Conservation (phyloP, 2,797 vertebrate species). For the Mycteria americana region DNA sequence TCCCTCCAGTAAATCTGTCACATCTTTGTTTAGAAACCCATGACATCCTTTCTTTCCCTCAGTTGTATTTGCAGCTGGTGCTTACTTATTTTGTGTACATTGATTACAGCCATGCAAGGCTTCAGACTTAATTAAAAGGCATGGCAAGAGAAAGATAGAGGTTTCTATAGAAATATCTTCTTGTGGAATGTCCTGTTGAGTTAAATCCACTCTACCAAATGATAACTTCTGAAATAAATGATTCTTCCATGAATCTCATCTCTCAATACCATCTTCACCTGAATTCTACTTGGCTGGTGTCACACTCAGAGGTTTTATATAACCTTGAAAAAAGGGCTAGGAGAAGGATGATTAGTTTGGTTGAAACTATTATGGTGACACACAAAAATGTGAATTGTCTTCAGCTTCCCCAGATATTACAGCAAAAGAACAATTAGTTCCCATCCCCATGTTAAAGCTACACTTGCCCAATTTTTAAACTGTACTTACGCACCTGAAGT, state of each 20-base stretch:
- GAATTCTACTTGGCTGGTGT: background rate
- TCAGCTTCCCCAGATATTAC: background rate
- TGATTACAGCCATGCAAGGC: background rate
- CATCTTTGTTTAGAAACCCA: conserved; percentile 26
- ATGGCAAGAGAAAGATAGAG: background rate
- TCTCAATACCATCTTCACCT: background rate
- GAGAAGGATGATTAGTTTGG: background rate
- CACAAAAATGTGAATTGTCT: background rate
- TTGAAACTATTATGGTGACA: background rate
- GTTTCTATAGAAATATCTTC: background rate
- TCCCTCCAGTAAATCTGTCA: background rate
- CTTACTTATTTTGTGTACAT: background rate
- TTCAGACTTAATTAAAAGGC: conserved; percentile 21
- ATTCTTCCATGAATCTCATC: background rate
- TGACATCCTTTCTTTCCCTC: background rate
- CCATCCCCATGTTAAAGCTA: background rate
- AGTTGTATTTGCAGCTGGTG: background rate
- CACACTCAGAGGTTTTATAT: background rate
- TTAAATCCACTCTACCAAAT: background rate
- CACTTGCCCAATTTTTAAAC: background rate
- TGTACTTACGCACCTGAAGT: background rate
- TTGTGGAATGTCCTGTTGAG: background rate
- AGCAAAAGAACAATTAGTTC: background rate
- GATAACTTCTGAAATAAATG: background rate
- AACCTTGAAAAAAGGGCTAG: background rate